These are phyloP conservation scores for Sipha flava DNA, from an alignment of 1,140 invertebrate genomes.

Conservation along the genomic window DNA sequence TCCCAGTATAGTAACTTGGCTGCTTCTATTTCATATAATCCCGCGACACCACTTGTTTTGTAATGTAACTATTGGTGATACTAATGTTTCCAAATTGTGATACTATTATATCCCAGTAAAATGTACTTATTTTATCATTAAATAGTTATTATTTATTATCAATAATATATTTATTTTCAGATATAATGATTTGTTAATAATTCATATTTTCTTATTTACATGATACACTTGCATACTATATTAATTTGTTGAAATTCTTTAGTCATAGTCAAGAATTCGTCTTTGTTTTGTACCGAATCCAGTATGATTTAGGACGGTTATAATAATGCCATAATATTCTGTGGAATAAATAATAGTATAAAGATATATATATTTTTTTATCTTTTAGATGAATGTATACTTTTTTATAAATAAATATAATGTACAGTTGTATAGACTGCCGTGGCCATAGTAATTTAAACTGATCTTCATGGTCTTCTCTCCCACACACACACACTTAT, in stretches of 20 bases:
- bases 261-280: no score
- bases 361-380: background rate
- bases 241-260: no score
- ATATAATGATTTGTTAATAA: no score
- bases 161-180: no score
- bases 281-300: no score
- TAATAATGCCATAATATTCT: no score
- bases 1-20: background rate
- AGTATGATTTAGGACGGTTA: background rate
- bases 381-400: background rate
- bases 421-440: no score
- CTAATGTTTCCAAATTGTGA: background rate
- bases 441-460: background rate
- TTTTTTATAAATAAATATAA: background rate
- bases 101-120: no score
- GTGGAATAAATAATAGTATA: background rate
- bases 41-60: background rate
- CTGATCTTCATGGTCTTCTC: background rate
- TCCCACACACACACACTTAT: background rate
- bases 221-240: no score
- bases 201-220: no score
- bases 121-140: no score
- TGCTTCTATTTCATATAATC: slow-evolving; percentile 2
- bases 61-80: background rate
- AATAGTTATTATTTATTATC: no score